Evolutionary conservation across 2,888 invertebrate species (phyloP), one percentile per base, ranked within the genome.

Genomic region (Spatulosminthurus flaviceps): DNA sequence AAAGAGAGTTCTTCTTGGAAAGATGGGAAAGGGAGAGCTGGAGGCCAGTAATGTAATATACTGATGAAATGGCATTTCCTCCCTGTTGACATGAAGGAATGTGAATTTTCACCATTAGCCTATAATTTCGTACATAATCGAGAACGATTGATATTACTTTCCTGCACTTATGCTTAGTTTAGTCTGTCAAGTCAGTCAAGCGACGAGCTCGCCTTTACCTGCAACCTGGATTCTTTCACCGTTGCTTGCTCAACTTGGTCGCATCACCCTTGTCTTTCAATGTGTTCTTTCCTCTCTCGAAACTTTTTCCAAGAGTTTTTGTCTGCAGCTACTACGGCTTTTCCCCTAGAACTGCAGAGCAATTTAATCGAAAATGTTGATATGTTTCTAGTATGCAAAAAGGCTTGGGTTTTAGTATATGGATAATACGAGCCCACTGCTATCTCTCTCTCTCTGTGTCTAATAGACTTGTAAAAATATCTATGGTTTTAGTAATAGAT

Each of bases 91-190:
- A 29, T 24, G 67, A 29, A 24, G 67, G 29, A 67, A 67, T 67
- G 67, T 67, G 67, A 67, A 26, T 67, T 67, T 67, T 29, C 67
- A 24, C 29, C 28, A 67, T 67, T 67, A 67, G 26, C 28, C 67
- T 24, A 24, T 64, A 64, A 21, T 16, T 26, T 21, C 64, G 28
- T 24, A 24, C 24, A 26, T 26, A 29, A 26, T 28, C 67, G 19
- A 67, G 19, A 26, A 26, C 67, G 26, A 67, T 67, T 67, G 67
- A 67, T 67, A 67, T 67, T 24, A 28, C 67, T 26, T n/a, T n/a
- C 67, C n/a, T 19, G 26, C 67, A 11, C 51, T 51, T 51, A 19
- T 51, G n/a, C n/a, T n/a, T n/a, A n/a, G n/a, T n/a, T n/a, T n/a
- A n/a, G n/a, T n/a, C n/a, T n/a, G n/a, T 51, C 4, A 9, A 51